Conservation (phyloP, 2,888 invertebrate species). For the Punctoribates punctum region DNA sequence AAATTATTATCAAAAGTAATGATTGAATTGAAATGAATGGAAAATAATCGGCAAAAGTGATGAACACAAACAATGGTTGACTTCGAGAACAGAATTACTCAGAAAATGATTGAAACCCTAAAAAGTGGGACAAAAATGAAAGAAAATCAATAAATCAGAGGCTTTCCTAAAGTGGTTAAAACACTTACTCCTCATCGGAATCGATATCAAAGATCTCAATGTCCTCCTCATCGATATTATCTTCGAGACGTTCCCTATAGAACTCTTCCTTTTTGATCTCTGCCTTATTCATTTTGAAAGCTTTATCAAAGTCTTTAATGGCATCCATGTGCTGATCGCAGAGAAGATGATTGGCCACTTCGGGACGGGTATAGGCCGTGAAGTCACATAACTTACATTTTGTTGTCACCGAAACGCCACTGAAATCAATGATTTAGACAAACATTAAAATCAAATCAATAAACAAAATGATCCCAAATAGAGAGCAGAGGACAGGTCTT, state of each 20-base stretch:
- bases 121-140: too few relatives aligned
- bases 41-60: too few relatives aligned
- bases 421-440: not conserved
- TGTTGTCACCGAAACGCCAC: not conserved
- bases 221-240: not conserved
- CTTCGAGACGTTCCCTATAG: not conserved
- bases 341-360: not conserved
- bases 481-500: not conserved
- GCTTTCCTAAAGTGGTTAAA: not conserved
- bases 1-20: too few relatives aligned
- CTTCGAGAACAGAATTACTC: too few relatives aligned
- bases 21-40: too few relatives aligned
- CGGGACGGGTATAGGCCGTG: not conserved
- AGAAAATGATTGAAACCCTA: too few relatives aligned
- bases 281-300: not conserved
- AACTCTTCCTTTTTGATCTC: not conserved
- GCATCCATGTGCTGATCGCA: constrained; percentile 14
- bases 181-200: constrained; percentile 15
- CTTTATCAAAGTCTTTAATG: constrained; percentile 5
- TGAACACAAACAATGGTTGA: too few relatives aligned
- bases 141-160: too few relatives aligned
- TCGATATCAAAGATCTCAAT: constrained; percentile 3
- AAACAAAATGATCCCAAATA: not conserved
- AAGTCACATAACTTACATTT: constrained; percentile 1
- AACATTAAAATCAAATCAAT: not conserved